Percentiles rank a stretch among this genome's conserved stretches.
Evolutionary conservation across 2,888 invertebrate species (phyloP).

Genomic region (Quadriops clusia): DNA sequence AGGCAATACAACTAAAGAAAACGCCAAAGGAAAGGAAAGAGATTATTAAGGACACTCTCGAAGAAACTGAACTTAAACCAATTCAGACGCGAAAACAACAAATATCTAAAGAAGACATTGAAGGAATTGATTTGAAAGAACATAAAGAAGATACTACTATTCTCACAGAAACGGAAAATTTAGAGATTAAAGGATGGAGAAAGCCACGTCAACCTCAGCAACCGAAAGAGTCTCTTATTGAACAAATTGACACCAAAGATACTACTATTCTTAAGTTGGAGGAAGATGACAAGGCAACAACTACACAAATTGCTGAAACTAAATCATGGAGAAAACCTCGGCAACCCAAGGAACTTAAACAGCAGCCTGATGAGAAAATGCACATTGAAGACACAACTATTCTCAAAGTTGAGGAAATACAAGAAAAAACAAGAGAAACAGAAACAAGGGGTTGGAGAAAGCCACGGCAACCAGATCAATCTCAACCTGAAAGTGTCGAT

Average conservation of each 20-base stretch:
- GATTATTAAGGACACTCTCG: slow-evolving; percentile 39
- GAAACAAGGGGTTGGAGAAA: slow-evolving; percentile 10
- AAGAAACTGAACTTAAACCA: slow-evolving; percentile 39
- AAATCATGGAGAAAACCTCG: slow-evolving; percentile 10
- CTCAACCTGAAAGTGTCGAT: slow-evolving; percentile 28
- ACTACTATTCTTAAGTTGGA: slow-evolving; percentile 11
- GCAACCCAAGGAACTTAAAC: slow-evolving; percentile 5
- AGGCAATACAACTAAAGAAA: slow-evolving; percentile 44
- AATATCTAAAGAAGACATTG: slow-evolving; percentile 2
- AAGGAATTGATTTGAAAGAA: slow-evolving; percentile 17
- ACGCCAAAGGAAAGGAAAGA: slow-evolving; percentile 26
- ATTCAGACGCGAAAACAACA: slow-evolving; percentile 31
- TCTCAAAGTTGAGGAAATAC: slow-evolving; percentile 9
- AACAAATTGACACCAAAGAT: slow-evolving; percentile 11
- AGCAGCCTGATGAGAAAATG: slow-evolving; percentile 20
- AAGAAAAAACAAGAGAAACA: slow-evolving; percentile 6
- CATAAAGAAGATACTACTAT: slow-evolving; percentile 25
- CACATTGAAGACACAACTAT: slow-evolving; percentile 8
- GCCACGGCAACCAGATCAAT: slow-evolving; percentile 7
- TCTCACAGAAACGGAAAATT: slow-evolving; percentile 19
- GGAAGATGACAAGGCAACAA: slow-evolving; percentile 5
- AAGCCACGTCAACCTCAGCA: slow-evolving; percentile 17
- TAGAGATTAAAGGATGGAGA: slow-evolving; percentile 20
- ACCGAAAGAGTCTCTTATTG: slow-evolving; percentile 6
- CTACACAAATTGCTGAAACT: neutral